Base-by-base conservation (phyloP, 2,113 vertebrate genomes). In the Eublepharis macularius region DNA sequence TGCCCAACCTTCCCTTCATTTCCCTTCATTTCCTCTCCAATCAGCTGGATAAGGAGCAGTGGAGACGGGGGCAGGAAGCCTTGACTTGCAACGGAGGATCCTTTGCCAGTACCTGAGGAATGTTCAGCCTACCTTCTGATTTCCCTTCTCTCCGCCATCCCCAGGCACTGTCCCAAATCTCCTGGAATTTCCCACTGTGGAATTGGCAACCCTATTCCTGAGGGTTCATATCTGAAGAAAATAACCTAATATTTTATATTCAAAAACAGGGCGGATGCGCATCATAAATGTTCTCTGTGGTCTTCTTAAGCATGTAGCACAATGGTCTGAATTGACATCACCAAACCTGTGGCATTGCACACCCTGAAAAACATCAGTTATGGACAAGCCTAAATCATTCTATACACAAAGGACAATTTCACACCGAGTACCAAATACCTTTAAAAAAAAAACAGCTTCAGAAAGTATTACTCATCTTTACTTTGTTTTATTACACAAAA, bases 401-500 rank as follows among this genome's bases (percentile, higher is more conserved):
- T 43, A 75, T 1, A 6, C 60, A 34, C 63, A 29, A 4, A 16
- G 70, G 26, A 82, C 68, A 47, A 47, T 47, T 19, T 9, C 47
- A 19, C 75, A 80, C 29, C 80, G 83, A 65, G 4, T 85, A 41
- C n/a, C 16, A 75, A 84, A 32, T 29, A 6, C 19, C 19, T 39
- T 36, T 19, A 11, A 16, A 32, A 82, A 84, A 82, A 9, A 81
- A 49, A 70, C 81, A 85, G 47, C 76, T 34, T 83, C 82, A 7
- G 43, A 88, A 86, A 32, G 8, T 85, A 41, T 54, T 68, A 70
- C n/a, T 77, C 24, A 87, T 89, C 51, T 86, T 86, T 86, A 75
- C 43, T 85, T 81, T 84, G 72, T 63, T 66, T 87, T 87, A 86
- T 80, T 86, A 78, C 81, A 76, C 78, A 85, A 26, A 85, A 85